Conservation (phyloP, 2,113 vertebrate genomes). For the Ahaetulla prasina region DNA sequence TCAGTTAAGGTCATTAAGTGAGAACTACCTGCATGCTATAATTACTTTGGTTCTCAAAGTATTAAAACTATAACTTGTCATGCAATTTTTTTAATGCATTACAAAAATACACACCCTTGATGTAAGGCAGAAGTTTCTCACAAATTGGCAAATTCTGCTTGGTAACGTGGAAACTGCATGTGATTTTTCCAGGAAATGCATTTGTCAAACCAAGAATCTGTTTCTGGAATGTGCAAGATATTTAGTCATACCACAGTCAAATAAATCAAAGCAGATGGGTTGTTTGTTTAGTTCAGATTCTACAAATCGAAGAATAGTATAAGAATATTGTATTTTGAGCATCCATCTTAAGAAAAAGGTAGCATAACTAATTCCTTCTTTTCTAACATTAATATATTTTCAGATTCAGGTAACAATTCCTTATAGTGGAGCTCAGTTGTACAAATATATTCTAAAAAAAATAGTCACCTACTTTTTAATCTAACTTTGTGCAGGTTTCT, state of each 20-base stretch:
- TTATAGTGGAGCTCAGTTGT: neutral
- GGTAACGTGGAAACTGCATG: conserved; percentile 85
- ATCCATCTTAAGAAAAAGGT: neutral
- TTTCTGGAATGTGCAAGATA: conserved; percentile 74
- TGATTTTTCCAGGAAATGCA: conserved; percentile 82
- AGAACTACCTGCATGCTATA: neutral
- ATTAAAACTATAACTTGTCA: neutral
- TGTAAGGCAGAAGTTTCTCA: conserved; percentile 73
- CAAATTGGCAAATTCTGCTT: conserved; percentile 76
- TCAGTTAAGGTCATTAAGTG: neutral
- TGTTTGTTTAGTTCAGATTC: neutral
- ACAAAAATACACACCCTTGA: conserved; percentile 71
- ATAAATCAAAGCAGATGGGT: conserved; percentile 61
- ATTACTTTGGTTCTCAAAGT: neutral
- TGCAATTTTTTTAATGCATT: neutral
- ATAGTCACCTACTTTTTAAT: neutral
- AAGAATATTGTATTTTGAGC: neutral
- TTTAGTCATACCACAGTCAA: conserved; percentile 50
- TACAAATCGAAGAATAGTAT: neutral
- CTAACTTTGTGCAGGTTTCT: neutral
- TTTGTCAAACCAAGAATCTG: conserved; percentile 78
- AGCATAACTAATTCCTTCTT: neutral
- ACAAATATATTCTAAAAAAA: neutral
- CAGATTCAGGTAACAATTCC: neutral
- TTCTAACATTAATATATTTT: neutral